Base-by-base conservation (phyloP, 2,797 vertebrate genomes). In the Silurus lanzhouensis region DNA sequence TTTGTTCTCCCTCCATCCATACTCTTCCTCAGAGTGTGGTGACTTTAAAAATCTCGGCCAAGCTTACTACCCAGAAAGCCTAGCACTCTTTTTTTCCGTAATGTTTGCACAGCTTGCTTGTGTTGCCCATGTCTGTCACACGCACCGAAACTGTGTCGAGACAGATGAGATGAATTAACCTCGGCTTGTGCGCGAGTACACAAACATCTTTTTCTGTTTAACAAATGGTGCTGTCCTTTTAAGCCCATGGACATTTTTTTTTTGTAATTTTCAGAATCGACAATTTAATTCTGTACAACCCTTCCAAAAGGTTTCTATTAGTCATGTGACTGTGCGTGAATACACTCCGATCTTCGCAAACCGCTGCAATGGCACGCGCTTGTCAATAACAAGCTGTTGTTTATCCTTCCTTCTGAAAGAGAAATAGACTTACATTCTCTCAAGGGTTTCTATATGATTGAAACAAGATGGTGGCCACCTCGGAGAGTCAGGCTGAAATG, bases 81-180 rank as follows among this genome's bases (percentile, higher is more conserved):
- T 85, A 84, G 68, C 88, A 91, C 90, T 91, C 88, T 27, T 88
- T 90, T 85, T 89, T 89, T 85, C 84, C 85, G 88, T 91, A 90
- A 88, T 95, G 92, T 95, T 95, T 95, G 89, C 91, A 94, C 94
- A 95, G 94, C 94, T 95, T 95, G 93, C 90, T 91, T 92, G 87
- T 92, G 93, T 84, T 95, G 92, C 94, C 93, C 92, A 93, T 81
- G 92, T 93, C 93, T 93, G 93, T 94, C 93, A 93, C 89, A 91
- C 89, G 91, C 92, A 90, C 88, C 89, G 86, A 92, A 92, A 92
- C 91, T 88, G 89, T 88, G 91, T 91, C 91, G 92, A 93, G 91
- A 93, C 92, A 92, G 91, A 95, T 92, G 92, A 93, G 92, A 94
- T 93, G 90, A 90, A 93, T 91, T 92, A 90, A 92, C 89, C 84